Percentiles rank a stretch among this genome's conserved stretches.
These are phyloP conservation scores for Antheraea mylitta DNA, from an alignment of 1,140 invertebrate species.

Conservation along the genomic window DNA sequence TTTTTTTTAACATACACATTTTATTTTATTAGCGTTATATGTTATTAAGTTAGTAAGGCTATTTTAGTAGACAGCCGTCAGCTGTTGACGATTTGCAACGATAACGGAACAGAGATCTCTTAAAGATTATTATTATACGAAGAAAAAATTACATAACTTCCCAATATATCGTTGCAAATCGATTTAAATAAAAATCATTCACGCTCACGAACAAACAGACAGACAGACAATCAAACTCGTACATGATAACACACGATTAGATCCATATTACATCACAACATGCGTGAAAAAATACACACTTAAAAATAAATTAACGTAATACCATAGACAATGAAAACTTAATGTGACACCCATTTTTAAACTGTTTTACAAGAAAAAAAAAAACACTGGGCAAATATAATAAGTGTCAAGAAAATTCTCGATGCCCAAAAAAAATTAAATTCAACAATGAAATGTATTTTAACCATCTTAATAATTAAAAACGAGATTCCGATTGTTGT, in stretches of 20 bases:
- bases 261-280: constrained; percentile 40
- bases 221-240: constrained; percentile 30
- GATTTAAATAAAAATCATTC: constrained; percentile 30
- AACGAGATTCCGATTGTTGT: constrained; percentile 32
- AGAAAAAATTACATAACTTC: background rate
- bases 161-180: constrained; percentile 33
- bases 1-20: constrained; percentile 36
- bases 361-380: constrained; percentile 12
- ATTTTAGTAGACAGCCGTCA: constrained; percentile 60
- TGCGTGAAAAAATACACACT: constrained; percentile 33
- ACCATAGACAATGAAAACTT: constrained; percentile 63
- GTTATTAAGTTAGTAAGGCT: constrained; percentile 71
- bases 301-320: constrained; percentile 49
- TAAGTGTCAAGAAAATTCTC: background rate
- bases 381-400: constrained; percentile 5
- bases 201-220: constrained; percentile 30
- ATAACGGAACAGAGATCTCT: background rate
- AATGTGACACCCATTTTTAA: constrained; percentile 27
- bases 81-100: constrained; percentile 39
- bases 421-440: background rate
- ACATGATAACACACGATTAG: constrained; percentile 36
- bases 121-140: background rate
- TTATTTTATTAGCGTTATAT: constrained; percentile 49
- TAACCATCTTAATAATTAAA: constrained; percentile 16
- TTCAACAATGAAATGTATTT: constrained; percentile 6